Base-by-base conservation (phyloP, 2,888 invertebrate species). In the Drosophila yooni region DNA sequence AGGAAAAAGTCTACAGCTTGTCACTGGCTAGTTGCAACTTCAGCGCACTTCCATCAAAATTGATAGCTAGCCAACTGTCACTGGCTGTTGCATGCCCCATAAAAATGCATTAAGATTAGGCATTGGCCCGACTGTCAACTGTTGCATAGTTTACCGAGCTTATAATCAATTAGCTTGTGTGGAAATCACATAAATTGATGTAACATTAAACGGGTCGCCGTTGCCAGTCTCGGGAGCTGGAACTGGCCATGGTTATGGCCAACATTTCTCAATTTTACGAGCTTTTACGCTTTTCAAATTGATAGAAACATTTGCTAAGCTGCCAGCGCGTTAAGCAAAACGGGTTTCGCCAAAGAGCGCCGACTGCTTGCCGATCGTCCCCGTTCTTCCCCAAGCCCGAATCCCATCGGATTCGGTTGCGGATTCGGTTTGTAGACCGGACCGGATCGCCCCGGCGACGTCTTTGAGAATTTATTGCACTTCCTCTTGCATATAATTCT, bases 101-200 rank as follows among this genome's bases (percentile, higher is more conserved):
- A 74, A 77, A 77, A 64, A 64, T 57, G 67, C 70, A 70, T 78
- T 67, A 64, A 67, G 74, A 77, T 77, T 77, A 56, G 63, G 18
- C 60, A 62, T 40, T 62, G 15, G 59, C 25, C 8, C 10, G 53
- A 33, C 62, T 62, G 69, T 74, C 70, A 78, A 36, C 53, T 36
- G 54, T 48, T 46, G 75, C 33, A 76, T 73, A 76, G 65, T 63
- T 71, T 53, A 54, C 33, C 48, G 29, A 74, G 68, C 79, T 74
- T 70, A 83, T 91, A 90, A 91, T 89, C 90, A 91, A 91, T 92
- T 91, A 91, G 91, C 87, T 83, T 82, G 82, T 88, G 87, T 79
- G 88, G 81, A 91, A 90, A 88, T 88, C 86, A 83, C 90, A 91
- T 92, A 92, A 91, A 92, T 91, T 91, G 79, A 73, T 74, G 81